These are phyloP conservation scores for Bembecia ichneumoniformis DNA, from an alignment of 2,888 invertebrate genomes.

Conservation along the genomic window DNA sequence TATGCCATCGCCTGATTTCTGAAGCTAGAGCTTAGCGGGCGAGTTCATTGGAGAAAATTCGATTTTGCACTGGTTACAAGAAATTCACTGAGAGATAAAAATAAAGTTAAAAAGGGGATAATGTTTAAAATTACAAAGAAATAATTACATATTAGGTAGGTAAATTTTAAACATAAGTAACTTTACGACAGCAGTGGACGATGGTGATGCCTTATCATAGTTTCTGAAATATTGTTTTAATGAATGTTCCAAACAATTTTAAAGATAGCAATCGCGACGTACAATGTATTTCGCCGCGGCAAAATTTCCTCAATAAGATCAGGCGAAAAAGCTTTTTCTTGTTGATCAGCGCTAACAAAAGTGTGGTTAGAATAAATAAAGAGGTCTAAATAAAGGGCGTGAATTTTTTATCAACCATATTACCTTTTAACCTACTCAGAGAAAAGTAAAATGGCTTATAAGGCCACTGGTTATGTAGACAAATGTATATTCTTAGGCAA, in stretches of 20 bases:
- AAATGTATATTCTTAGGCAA: too few species aligned
- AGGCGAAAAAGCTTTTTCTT: constrained; percentile 32
- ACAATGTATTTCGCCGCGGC: neutral
- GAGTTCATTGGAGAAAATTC: constrained; percentile 26
- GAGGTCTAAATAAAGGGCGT: constrained; percentile 20
- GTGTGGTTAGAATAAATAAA: constrained; percentile 30
- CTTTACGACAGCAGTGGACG: too few species aligned
- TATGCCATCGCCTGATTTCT: neutral
- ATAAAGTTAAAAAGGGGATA: too few species aligned
- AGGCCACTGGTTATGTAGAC: neutral
- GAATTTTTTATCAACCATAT: constrained; percentile 20
- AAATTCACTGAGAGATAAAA: too few species aligned
- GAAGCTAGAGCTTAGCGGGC: constrained; percentile 11
- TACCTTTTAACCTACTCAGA: constrained; percentile 12
- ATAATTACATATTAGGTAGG: too few species aligned
- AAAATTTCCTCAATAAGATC: constrained; percentile 16
- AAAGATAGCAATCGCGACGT: neutral
- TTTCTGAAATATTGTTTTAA: too few species aligned
- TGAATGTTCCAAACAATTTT: neutral
- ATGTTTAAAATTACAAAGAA: too few species aligned
- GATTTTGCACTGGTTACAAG: constrained; percentile 6
- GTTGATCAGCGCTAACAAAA: constrained; percentile 31
- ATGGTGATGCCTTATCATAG: too few species aligned
- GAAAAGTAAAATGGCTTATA: constrained; percentile 6
- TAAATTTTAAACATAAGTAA: too few species aligned